A percentile compares a stretch with the other conserved stretches of the same genome.
phyloP scores from a whole-genome alignment of 2,113 vertebrate species.

The Bostrychus sinensis region DNA sequence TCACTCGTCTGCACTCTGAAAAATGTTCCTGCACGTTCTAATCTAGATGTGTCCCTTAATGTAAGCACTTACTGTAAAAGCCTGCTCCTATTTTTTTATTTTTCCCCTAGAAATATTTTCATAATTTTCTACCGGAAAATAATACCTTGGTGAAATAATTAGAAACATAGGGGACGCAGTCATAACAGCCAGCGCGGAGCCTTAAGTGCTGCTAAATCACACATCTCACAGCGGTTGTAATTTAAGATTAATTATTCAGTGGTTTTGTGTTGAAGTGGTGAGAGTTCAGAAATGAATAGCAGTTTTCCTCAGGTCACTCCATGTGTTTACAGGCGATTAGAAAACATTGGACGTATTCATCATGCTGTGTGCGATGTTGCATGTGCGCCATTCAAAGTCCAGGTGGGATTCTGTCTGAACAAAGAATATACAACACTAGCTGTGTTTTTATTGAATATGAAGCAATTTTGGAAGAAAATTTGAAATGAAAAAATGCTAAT shows the following conservation, averaged over 20 bases:
- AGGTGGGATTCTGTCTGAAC: background rate
- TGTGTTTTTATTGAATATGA: background rate
- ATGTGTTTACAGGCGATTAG: slow-evolving; percentile 30
- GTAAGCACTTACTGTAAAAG: slow-evolving; percentile 6
- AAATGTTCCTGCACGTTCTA: slow-evolving; percentile 27
- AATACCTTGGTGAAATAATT: slow-evolving; percentile 55
- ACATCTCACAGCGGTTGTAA: slow-evolving; percentile 43
- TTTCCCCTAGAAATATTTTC: slow-evolving; percentile 5
- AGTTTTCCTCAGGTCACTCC: slow-evolving; percentile 21
- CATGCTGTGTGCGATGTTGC: background rate
- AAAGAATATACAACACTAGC: slow-evolving; percentile 9
- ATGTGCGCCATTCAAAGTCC: slow-evolving; percentile 15
- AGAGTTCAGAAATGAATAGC: slow-evolving; percentile 25
- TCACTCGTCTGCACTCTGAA: slow-evolving; percentile 19
- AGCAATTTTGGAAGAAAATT: slow-evolving; percentile 1
- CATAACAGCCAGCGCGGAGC: slow-evolving; percentile 41
- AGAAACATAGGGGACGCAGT: slow-evolving; percentile 37
- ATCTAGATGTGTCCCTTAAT: slow-evolving; percentile 2
- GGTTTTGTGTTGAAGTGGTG: slow-evolving; percentile 13
- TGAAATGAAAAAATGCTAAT: slow-evolving; percentile 7
- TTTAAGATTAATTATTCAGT: slow-evolving; percentile 59
- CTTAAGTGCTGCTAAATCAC: slow-evolving; percentile 53
- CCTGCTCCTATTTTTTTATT: background rate
- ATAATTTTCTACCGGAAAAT: slow-evolving; percentile 26
- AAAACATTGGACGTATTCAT: slow-evolving; percentile 18